Conservation (phyloP, 2,888 invertebrate species). For the Diaperis boleti region DNA sequence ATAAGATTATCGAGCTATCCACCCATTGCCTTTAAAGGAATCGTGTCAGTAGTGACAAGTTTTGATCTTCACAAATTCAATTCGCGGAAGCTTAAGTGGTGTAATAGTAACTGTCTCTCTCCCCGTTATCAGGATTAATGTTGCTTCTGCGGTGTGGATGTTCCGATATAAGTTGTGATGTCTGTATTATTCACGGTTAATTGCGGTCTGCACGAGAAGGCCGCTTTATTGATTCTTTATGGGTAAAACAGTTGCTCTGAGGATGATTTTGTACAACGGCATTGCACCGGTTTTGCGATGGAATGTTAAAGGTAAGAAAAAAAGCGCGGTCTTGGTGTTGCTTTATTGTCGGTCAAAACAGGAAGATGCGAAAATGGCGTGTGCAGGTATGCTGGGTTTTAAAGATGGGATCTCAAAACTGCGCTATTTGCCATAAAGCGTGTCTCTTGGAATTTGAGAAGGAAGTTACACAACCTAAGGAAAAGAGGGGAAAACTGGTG, state of each 20-base stretch:
- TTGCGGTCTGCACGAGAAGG: constrained; percentile 19
- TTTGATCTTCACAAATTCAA: constrained; percentile 17
- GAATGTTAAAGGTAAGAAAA: background rate
- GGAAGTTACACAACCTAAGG: background rate
- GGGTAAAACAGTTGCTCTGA: constrained; percentile 12
- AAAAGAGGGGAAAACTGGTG: too few relatives aligned
- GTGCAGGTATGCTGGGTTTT: background rate
- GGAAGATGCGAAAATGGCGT: background rate
- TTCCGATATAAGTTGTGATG: constrained; percentile 15
- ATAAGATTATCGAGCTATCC: constrained; percentile 3
- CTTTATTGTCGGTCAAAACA: background rate
- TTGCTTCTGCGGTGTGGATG: constrained; percentile 1
- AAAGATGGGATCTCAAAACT: background rate
- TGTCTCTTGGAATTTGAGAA: background rate
- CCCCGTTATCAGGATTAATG: constrained; percentile 7
- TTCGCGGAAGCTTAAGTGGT: constrained; percentile 11
- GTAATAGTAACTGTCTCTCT: constrained; percentile 18
- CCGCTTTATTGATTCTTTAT: constrained; percentile 24
- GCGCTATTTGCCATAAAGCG: background rate
- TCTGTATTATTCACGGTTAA: constrained; percentile 31
- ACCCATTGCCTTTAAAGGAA: constrained; percentile 27
- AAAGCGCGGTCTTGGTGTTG: background rate
- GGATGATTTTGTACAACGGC: constrained; percentile 12
- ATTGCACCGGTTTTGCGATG: constrained; percentile 17
- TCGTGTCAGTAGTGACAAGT: constrained; percentile 29